Percentiles rank a stretch among this genome's conserved stretches.
phyloP scores from a whole-genome alignment of 2,113 vertebrate genomes.

The Heloderma charlesbogerti region DNA sequence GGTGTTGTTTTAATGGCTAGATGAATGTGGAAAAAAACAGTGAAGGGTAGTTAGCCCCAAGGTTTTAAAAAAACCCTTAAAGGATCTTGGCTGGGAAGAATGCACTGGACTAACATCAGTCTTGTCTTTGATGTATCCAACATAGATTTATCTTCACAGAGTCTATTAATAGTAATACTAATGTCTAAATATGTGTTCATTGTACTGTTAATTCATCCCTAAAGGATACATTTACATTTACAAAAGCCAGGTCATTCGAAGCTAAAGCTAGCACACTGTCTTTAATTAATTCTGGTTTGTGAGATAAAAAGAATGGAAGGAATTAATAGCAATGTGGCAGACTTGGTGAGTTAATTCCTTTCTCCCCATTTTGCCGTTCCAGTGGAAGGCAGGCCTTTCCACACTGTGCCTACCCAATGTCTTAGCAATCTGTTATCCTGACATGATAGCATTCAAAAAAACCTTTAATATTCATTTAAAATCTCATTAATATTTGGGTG shows the following conservation, averaged over 20 bases:
- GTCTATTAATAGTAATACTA: slow-evolving; percentile 56
- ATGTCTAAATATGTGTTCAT: slow-evolving; percentile 54
- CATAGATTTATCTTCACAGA: slow-evolving; percentile 55
- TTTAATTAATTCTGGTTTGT: slow-evolving; percentile 37
- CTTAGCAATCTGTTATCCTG: not conserved
- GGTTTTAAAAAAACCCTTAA: slow-evolving; percentile 36
- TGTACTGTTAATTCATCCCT: slow-evolving; percentile 60
- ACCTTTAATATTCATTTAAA: not conserved
- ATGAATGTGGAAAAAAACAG: slow-evolving; percentile 37
- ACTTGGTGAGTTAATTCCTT: slow-evolving; percentile 11
- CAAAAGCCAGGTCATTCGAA: slow-evolving; percentile 55
- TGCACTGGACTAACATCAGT: slow-evolving; percentile 59
- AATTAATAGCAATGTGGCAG: slow-evolving; percentile 26
- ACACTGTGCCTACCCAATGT: not conserved
- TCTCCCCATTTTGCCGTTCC: slow-evolving; percentile 28
- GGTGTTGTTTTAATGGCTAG: slow-evolving; percentile 35
- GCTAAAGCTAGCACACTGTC: slow-evolving; percentile 39
- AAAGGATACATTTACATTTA: slow-evolving; percentile 65
- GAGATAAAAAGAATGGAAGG: slow-evolving; percentile 48
- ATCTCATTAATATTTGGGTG: not conserved
- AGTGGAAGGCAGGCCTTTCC: not conserved
- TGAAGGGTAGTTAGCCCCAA: slow-evolving; percentile 13
- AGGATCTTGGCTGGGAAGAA: slow-evolving; percentile 44
- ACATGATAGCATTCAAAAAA: not conserved
- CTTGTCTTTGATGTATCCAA: slow-evolving; percentile 54